Base-by-base conservation (phyloP, 2,888 invertebrate genomes). In the Panopea generosa region DNA sequence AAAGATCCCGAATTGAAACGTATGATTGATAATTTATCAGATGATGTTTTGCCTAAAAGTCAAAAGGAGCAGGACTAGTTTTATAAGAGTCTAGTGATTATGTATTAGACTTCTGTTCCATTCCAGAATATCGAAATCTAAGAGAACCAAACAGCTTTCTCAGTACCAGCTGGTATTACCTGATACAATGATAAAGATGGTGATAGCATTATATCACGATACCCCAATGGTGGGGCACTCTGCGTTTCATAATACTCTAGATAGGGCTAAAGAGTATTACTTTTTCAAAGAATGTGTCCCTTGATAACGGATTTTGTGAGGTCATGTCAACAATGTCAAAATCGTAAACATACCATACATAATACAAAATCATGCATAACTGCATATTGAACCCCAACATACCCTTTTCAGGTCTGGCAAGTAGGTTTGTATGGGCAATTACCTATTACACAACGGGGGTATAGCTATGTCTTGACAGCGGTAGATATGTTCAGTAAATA, bases 401-500 rank as follows among this genome's bases (percentile, higher is more conserved):
- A 18, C 14, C 77, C 74, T 52, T 83, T 83, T 66, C 43, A 70
- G 7, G 82, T 80, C 47, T 77, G 79, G 77, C 55, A 77, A 43
- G 62, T 77, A 45, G 82, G 79, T 56, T 29, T 79, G 22, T 79
- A 73, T 61, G 79, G 77, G 18, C 71, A 71, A 2, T 22, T 82
- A 18, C 71, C 78, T 2, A 20, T 40, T 6, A 72, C 75, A 47
- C 20, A 65, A 18, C 20, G 53, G 20, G 71, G 29, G 14, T 26
- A 67, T 73, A n/a, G 60, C 2, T 81, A 78, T 33, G 38, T 83
- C 29, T 77, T 82, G 24, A 83, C 79, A 18, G 75, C 83, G 11
- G 38, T 72, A 6, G 53, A 65, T 60, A 60, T 77, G 75, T 79
- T 79, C 60, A 61, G 65, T 4, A 80, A 72, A 22, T 76, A 61